A percentile compares a stretch with the other conserved stretches of the same genome.
Evolutionary conservation across 1,140 invertebrate genomes (phyloP).

Genomic region (Drosophila auraria): DNA sequence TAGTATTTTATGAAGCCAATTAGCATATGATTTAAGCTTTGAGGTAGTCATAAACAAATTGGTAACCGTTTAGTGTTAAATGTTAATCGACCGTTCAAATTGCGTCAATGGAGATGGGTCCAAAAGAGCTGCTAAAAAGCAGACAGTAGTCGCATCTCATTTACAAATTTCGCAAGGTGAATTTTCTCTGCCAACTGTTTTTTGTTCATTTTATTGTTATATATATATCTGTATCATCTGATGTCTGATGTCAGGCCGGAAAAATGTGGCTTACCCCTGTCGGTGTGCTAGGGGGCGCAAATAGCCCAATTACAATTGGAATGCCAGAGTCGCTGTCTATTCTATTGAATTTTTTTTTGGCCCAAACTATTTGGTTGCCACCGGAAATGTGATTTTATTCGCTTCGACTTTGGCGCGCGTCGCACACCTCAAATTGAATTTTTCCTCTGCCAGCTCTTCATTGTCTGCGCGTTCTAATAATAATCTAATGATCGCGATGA

Average conservation of each 20-base stretch:
- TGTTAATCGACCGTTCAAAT: conserved; percentile 44
- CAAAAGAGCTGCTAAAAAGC: conserved; percentile 27
- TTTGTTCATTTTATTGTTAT: not conserved
- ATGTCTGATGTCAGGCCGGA: conserved; percentile 34
- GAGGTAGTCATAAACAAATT: conserved; percentile 35
- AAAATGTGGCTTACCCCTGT: conserved; percentile 38
- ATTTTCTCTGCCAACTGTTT: conserved; percentile 5
- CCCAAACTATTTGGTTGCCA: conserved; percentile 28
- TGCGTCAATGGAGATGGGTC: conserved; percentile 30
- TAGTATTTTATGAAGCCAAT: conserved; percentile 30
- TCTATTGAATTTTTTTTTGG: conserved; percentile 27
- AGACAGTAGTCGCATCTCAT: not conserved
- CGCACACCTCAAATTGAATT: conserved; percentile 37
- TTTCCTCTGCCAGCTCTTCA: conserved; percentile 28
- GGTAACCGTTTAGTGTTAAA: conserved; percentile 40
- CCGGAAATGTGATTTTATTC: conserved; percentile 53
- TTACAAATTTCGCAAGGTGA: conserved; percentile 10
- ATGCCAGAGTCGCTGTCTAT: conserved; percentile 20
- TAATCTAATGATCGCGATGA: conserved; percentile 13
- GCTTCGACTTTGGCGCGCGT: conserved; percentile 47
- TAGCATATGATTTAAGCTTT: conserved; percentile 34
- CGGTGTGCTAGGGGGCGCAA: conserved; percentile 1
- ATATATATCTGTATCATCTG: conserved; percentile 2
- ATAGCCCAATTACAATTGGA: conserved; percentile 44
- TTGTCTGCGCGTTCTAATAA: conserved; percentile 46